These are phyloP conservation scores for Oeneis ivallda DNA, from an alignment of 2,888 invertebrate genomes.

Conservation along the genomic window DNA sequence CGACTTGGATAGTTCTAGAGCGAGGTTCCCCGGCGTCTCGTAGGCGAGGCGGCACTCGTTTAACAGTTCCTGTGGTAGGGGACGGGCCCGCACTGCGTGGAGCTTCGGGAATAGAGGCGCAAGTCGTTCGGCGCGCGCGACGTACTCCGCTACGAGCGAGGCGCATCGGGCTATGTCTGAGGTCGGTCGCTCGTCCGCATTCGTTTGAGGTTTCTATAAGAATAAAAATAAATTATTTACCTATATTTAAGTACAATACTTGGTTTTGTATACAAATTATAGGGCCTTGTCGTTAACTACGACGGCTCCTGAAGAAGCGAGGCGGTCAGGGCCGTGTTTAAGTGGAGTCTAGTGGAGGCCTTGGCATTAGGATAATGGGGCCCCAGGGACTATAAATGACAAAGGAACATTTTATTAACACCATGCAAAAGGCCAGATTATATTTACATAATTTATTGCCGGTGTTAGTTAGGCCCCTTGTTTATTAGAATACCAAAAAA, in stretches of 20 bases:
- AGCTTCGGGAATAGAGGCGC: conserved; percentile 55
- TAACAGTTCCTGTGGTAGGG: conserved; percentile 45
- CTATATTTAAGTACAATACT: background rate
- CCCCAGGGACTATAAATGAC: too few species aligned
- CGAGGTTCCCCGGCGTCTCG: conserved; percentile 63
- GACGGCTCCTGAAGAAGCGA: too few species aligned
- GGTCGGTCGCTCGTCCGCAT: background rate
- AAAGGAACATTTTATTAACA: too few species aligned
- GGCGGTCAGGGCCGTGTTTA: too few species aligned
- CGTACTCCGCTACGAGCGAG: conserved; percentile 63
- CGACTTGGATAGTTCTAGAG: conserved; percentile 58
- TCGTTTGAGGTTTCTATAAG: conserved; percentile 20
- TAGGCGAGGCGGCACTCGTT: conserved; percentile 52
- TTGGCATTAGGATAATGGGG: too few species aligned
- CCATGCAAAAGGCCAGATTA: too few species aligned
- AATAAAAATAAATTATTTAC: background rate
- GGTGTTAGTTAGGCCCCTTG: too few species aligned
- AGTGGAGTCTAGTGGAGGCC: too few species aligned
- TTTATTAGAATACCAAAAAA: too few species aligned
- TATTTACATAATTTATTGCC: too few species aligned
- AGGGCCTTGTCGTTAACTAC: too few species aligned
- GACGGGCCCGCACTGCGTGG: conserved; percentile 43
- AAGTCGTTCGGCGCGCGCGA: conserved; percentile 62
- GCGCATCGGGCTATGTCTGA: conserved; percentile 18
- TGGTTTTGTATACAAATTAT: too few species aligned